phyloP scores from a whole-genome alignment of 2,113 vertebrate species.

The Eurypyga helias region DNA sequence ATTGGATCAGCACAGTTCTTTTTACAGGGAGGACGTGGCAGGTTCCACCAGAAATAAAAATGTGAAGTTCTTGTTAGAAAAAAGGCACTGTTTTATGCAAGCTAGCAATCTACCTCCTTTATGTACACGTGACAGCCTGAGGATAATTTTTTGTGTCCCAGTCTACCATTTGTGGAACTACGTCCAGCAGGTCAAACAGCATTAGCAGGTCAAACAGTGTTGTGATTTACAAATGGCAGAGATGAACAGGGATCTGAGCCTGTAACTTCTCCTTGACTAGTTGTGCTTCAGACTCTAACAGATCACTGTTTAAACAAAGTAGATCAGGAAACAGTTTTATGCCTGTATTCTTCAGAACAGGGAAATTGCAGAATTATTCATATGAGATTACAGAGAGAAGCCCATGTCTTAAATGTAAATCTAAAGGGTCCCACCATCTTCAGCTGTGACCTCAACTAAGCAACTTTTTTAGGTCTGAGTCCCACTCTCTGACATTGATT shows the following conservation, averaged over 20 bases:
- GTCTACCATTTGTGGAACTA: not conserved
- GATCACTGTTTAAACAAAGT: not conserved
- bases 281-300: not conserved
- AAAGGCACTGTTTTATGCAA: not conserved
- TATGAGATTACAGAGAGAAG: not conserved
- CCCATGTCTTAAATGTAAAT: not conserved
- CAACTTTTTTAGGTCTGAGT: not conserved
- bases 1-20: not conserved
- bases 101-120: not conserved
- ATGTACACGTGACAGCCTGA: not conserved
- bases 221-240: not conserved
- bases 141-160: fast-evolving
- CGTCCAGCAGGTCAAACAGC: not conserved
- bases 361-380: not conserved
- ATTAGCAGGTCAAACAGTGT: not conserved
- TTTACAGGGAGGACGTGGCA: not conserved
- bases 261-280: not conserved
- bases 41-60: not conserved
- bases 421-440: not conserved
- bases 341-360: not conserved
- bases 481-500: not conserved
- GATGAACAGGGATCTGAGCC: not conserved
- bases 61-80: not conserved
- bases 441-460: not conserved
- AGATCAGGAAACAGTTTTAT: not conserved